Percentiles rank a stretch among this genome's conserved stretches.
phyloP scores from a whole-genome alignment of 53 echinoderm and acorn worm species.

The Apostichopus leukothele region DNA sequence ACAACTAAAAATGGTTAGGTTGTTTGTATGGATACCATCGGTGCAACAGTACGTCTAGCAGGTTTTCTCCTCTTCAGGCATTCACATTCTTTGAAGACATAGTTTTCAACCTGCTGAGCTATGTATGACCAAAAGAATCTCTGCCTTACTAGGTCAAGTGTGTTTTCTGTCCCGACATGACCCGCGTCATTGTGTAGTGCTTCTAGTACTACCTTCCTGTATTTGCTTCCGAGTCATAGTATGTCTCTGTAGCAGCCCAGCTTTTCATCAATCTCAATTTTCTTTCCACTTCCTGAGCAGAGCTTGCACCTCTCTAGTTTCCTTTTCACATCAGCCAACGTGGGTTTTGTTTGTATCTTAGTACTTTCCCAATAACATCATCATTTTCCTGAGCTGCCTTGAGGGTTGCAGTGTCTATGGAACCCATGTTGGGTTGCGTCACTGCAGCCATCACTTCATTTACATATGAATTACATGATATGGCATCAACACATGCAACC shows the following conservation, averaged over 20 bases:
- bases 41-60: conserved; percentile 45
- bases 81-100: conserved; percentile 38
- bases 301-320: not conserved
- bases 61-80: conserved; percentile 44
- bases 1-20: conserved; percentile 67
- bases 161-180: conserved; percentile 59
- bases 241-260: conserved; percentile 32
- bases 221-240: conserved; percentile 36
- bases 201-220: conserved; percentile 39
- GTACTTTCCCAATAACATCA: conserved; percentile 29
- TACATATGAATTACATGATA: not conserved
- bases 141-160: conserved; percentile 52
- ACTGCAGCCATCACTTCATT: not conserved
- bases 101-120: conserved; percentile 46
- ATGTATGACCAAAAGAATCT: conserved; percentile 72
- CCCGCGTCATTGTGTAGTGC: conserved; percentile 62
- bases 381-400: conserved; percentile 33
- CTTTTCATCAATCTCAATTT: conserved; percentile 25
- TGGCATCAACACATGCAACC: conserved; percentile 17
- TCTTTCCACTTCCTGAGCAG: conserved; percentile 57
- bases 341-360: conserved; percentile 2
- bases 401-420: conserved; percentile 10
- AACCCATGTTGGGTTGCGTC: not conserved
- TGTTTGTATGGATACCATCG: conserved; percentile 55
- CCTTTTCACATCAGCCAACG: not conserved